Evolutionary conservation across 2,888 invertebrate genomes (phyloP).

Genomic region (Prosapia bicincta): DNA sequence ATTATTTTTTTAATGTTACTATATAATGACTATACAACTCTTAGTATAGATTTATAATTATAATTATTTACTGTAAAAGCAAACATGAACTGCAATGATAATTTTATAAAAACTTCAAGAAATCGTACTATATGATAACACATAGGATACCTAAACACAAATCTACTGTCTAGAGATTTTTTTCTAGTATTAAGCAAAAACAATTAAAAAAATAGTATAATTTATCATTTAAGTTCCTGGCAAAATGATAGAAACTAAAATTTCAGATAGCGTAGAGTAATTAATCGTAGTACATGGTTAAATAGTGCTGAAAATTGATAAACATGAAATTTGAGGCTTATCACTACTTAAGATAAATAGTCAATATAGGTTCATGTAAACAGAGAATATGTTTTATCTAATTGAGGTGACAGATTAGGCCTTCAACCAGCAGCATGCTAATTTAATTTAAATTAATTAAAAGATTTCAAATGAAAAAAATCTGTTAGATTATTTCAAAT

Average conservation of each 20-base stretch:
- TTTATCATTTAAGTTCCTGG: not conserved
- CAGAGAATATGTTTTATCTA: not conserved
- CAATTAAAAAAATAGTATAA: not conserved
- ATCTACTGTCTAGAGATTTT: too few relatives aligned
- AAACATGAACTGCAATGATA: too few relatives aligned
- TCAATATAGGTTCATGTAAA: not conserved
- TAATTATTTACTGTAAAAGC: too few relatives aligned
- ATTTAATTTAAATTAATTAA: not conserved
- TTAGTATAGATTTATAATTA: too few relatives aligned
- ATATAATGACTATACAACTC: too few relatives aligned
- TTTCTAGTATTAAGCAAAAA: too few relatives aligned
- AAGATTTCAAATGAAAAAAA: not conserved
- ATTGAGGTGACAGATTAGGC: not conserved
- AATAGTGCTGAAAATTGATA: not conserved
- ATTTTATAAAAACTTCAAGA: too few relatives aligned
- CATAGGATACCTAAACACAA: too few relatives aligned
- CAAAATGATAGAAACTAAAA: not conserved
- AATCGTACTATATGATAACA: too few relatives aligned
- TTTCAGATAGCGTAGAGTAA: not conserved
- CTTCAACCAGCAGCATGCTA: not conserved
- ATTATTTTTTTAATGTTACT: too few relatives aligned
- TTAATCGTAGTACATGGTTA: not conserved
- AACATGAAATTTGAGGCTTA: not conserved
- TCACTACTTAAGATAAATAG: not conserved
- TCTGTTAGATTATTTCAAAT: not conserved